These are phyloP conservation scores for Aphidius gifuensis DNA, from an alignment of 1,140 invertebrate species.

Conservation along the genomic window DNA sequence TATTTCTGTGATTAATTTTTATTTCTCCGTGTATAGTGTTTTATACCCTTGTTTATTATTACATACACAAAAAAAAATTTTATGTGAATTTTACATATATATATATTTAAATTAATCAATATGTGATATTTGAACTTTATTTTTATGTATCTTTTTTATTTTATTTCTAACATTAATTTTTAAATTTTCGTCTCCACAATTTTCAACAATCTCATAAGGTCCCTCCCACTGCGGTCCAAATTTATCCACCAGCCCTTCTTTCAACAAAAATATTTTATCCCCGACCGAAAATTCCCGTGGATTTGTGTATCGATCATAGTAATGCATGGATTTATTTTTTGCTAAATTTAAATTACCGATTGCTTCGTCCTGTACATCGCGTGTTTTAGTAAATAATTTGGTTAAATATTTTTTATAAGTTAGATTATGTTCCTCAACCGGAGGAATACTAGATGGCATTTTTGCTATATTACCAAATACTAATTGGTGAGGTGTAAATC, in stretches of 20 bases:
- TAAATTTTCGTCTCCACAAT: neutral
- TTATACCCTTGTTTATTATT: neutral
- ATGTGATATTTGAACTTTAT: neutral
- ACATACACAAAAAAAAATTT: neutral
- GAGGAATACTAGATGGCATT: conserved; percentile 7
- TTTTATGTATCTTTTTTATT: neutral
- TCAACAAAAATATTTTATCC: neutral
- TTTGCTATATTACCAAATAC: conserved; percentile 12
- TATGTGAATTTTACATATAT: neutral
- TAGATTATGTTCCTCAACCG: neutral
- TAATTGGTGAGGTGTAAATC: conserved; percentile 7
- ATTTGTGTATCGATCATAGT: conserved; percentile 11
- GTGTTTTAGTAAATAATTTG: neutral
- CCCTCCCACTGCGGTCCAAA: neutral
- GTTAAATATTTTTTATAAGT: conserved; percentile 14
- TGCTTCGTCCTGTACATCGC: neutral
- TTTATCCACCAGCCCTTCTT: neutral
- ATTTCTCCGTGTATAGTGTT: too few relatives aligned
- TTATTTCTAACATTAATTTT: neutral
- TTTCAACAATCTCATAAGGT: neutral
- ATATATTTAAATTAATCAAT: conserved; percentile 1
- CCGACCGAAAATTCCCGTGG: conserved; percentile 5
- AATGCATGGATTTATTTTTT: neutral
- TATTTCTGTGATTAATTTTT: too few relatives aligned
- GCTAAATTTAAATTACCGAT: conserved; percentile 10